A percentile compares a stretch with the other conserved stretches of the same genome.
phyloP scores from a whole-genome alignment of 2,113 vertebrate species.

The Eptatretus burgeri region DNA sequence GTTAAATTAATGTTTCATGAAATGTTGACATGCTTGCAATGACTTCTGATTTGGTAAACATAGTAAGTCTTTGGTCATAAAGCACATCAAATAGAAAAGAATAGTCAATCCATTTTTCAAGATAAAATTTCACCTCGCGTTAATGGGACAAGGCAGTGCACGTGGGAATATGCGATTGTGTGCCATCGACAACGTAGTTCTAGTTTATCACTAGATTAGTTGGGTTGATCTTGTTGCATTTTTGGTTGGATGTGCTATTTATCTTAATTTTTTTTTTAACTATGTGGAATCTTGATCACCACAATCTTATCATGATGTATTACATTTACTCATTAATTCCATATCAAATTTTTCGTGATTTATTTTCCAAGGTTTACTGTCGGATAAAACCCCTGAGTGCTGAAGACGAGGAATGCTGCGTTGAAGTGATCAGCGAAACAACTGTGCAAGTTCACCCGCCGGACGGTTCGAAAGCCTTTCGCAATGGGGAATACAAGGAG shows the following conservation, averaged over 20 bases:
- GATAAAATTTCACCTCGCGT: no score
- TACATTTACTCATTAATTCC: not conserved
- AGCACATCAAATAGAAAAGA: no score
- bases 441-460: conserved; percentile 60
- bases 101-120: no score
- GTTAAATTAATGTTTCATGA: no score
- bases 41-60: no score
- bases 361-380: conserved; percentile 39
- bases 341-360: not conserved
- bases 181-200: no score
- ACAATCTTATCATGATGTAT: not conserved
- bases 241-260: not conserved
- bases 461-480: conserved; percentile 36
- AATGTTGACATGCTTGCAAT: no score
- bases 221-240: not conserved
- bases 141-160: no score
- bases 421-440: conserved; percentile 46
- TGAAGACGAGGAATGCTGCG: conserved; percentile 37
- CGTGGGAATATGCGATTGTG: no score
- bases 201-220: not conserved
- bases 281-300: not conserved
- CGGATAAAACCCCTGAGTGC: conserved; percentile 38
- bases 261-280: not conserved
- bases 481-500: conserved; percentile 73
- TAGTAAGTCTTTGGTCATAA: no score